Base-by-base conservation (phyloP, 1,140 invertebrate genomes). In the Littorina saxatilis region DNA sequence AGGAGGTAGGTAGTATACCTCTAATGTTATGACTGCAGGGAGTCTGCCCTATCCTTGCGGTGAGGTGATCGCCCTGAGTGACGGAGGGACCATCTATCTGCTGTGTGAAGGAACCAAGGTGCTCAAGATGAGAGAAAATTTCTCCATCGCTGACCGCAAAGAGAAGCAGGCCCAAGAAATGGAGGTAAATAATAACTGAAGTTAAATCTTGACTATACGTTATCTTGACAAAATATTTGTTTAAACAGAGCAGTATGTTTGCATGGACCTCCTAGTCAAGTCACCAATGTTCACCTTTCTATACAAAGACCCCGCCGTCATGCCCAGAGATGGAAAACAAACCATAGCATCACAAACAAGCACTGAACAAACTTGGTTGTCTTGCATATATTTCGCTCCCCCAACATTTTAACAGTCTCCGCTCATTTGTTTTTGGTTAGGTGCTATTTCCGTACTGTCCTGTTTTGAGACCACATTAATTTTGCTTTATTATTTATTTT, bases 31-130 rank as follows among this genome's bases (percentile, higher is more conserved):
- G n/a, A n/a, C n/a, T n/a, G n/a, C 74, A 0, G 74, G 52, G 23
- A 17, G 23, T 15, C 74, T 76, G 27, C 74, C 52, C 20, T 20
- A 32, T 3, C 5, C 52, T 11, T 37, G 50, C 7, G 43, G 27
- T 20, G 50, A 50, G n/a, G 32, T 58, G 15, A 11, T n/a, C 17
- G 74, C 74, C 17, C 74, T 76, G 11, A 76, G 74, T n/a, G 55
- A 76, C 35, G 52, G 74, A 32, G 74, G 74, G 0, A 35, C 2
- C 35, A 61, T 76, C 55, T 76, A 58, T 52, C n/a, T 76, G 4
- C n/a, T 76, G 50, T 43, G 37, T 40, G 68, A 72, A 2, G 68
- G 35, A 20, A 43, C 17, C 15, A 17, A 20, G 35, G 7, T 40
- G 1, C 68, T 63, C 4, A 63, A 72, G 23, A 72, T 72, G 68